Evolutionary conservation across 2,888 invertebrate species (phyloP), one percentile per base, ranked within the genome.

Genomic region (Drosophila ezoana): DNA sequence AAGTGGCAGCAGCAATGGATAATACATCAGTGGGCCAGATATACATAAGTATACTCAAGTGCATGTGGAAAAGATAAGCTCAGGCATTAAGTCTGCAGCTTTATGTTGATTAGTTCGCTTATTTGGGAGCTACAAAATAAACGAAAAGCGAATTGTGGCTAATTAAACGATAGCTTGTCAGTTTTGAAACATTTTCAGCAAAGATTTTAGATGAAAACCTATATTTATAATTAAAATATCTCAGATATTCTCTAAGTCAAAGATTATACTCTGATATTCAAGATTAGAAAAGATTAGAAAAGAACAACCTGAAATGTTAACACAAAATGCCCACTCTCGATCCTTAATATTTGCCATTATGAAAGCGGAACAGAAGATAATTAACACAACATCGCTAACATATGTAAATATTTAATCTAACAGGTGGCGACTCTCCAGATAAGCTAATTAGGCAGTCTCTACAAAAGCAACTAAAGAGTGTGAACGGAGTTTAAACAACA

Each of bases 1-100:
- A 74, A 68, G 62, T 78, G 67, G 45, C 61, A 62, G 57, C 57
- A 44, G 59, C 14, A 74, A 52, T 57, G 74, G 44, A 43, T 57
- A 60, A 75, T 68, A 47, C 59, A 44, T 56, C 63, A 61, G 76
- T 63, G 62, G 48, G 44, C 33, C 59, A 47, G 13, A 52, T 51
- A 23, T 16, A 52, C 38, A 35, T 41, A 59, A 51, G 35, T 47
- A 33, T 44, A 33, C 20, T 71, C 47, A 72, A 72, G 76, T 72
- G 70, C 40, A 38, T 28, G 18, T 18, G 52, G 20, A 38, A 33
- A 16, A 45, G 70, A 57, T 56, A 60, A 74, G 70, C 18, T 35
- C 16, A 40, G 35, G 43, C 18, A 70, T 76, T 18, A 73, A 59
- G 20, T 49, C 38, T 18, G 16, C 0, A 35, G 61, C 65, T 61